These are phyloP conservation scores for Apocheima hispidaria DNA, from an alignment of 2,888 invertebrate genomes.

Conservation along the genomic window DNA sequence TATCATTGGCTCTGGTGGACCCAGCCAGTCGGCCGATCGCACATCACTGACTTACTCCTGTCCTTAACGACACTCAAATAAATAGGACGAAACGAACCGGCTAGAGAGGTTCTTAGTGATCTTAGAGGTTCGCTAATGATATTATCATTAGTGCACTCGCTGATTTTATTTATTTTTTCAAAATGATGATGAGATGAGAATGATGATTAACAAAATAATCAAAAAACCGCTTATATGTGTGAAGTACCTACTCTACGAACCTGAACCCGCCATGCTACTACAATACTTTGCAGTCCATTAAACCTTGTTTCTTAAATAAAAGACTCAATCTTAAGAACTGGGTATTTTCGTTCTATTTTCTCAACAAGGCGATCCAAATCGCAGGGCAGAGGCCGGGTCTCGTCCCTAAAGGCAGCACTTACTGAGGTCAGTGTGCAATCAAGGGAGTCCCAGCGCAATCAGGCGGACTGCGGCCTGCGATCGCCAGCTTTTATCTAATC, in stretches of 20 bases:
- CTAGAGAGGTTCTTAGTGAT: background rate
- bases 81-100: background rate
- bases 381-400: constrained; percentile 6
- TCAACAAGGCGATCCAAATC: constrained; percentile 13
- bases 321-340: background rate
- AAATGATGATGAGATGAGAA: too few species aligned
- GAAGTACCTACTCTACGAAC: too few species aligned
- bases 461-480: constrained; percentile 38
- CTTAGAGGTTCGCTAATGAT: too few species aligned
- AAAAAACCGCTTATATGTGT: too few species aligned
- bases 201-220: too few species aligned
- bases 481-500: constrained; percentile 48
- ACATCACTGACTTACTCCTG: constrained; percentile 8
- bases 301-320: background rate
- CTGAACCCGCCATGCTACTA: too few species aligned
- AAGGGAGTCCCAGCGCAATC: constrained; percentile 56
- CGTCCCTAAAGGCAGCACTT: constrained; percentile 42
- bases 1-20: too few species aligned
- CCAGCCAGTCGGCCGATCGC: background rate
- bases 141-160: background rate
- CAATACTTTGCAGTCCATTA: too few species aligned
- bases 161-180: too few species aligned
- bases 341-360: constrained; percentile 18
- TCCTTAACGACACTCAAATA: background rate
- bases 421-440: constrained; percentile 56